A percentile compares a stretch with the other conserved stretches of the same genome.
Conservation (phyloP, 2,888 invertebrate species). For the Drosophila incognita region DNA sequence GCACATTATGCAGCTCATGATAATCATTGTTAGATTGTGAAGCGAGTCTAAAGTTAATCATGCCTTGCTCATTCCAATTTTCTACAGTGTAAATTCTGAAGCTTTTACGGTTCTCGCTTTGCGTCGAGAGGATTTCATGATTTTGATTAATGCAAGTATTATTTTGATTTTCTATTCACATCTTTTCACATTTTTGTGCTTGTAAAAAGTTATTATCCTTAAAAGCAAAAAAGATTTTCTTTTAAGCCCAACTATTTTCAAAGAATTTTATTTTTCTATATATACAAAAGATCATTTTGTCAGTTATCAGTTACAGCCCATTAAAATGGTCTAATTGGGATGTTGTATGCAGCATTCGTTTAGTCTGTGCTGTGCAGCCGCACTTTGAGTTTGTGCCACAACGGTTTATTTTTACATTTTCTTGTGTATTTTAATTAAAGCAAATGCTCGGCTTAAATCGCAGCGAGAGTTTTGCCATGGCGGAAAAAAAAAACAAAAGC, state of each 20-base stretch:
- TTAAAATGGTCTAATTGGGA: not conserved
- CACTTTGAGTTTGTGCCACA: not conserved
- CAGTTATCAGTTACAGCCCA: not conserved
- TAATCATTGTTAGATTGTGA: constrained; percentile 43
- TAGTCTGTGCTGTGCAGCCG: not conserved
- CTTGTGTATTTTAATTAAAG: constrained; percentile 64
- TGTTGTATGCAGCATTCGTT: not conserved
- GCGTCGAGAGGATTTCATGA: not conserved
- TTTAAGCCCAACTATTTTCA: not conserved
- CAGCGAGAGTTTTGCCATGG: constrained; percentile 8
- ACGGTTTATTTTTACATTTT: constrained; percentile 11
- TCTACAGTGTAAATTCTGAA: not conserved
- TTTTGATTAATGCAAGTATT: not conserved
- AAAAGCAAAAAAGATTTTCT: not conserved
- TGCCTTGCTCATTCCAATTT: constrained; percentile 10
- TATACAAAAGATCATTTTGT: not conserved
- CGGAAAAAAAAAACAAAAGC: constrained; percentile 18
- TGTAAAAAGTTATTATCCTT: not conserved
- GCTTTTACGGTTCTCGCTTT: not conserved
- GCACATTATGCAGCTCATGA: constrained; percentile 51
- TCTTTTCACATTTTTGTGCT: not conserved
- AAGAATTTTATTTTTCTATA: not conserved
- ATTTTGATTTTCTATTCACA: not conserved
- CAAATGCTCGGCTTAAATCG: constrained; percentile 40
- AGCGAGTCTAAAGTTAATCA: constrained; percentile 30